Evolutionary conservation across 2,888 invertebrate species (phyloP).

Genomic region (Anoncus sp.): DNA sequence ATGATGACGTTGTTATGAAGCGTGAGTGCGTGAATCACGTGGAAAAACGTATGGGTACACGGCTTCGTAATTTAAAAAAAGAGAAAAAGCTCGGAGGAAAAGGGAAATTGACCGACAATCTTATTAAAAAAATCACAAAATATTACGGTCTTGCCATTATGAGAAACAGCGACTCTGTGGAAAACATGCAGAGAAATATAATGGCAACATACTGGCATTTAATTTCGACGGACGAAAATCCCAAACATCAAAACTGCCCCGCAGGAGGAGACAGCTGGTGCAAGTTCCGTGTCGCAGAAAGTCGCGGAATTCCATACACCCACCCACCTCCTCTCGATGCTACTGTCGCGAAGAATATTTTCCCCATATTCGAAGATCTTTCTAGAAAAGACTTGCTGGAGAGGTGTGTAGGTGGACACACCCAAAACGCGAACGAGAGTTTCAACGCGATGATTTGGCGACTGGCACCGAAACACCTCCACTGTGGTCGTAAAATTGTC

Average conservation of each 20-base stretch:
- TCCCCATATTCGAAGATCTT: neutral
- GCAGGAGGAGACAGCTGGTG: slow-evolving; percentile 66
- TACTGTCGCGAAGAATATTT: too few relatives aligned
- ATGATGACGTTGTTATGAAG: slow-evolving; percentile 45
- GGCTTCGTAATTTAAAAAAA: slow-evolving; percentile 55
- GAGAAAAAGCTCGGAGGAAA: slow-evolving; percentile 66
- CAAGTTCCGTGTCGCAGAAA: slow-evolving; percentile 64
- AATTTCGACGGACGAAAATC: slow-evolving; percentile 65
- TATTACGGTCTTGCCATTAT: slow-evolving; percentile 70
- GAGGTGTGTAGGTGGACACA: neutral
- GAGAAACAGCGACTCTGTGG: slow-evolving; percentile 62
- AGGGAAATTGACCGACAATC: slow-evolving; percentile 61
- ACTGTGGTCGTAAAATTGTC: neutral
- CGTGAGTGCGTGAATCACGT: slow-evolving; percentile 60
- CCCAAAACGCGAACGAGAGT: neutral
- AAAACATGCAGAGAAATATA: slow-evolving; percentile 67
- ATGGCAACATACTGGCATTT: slow-evolving; percentile 67
- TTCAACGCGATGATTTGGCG: slow-evolving; percentile 15
- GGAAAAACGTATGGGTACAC: slow-evolving; percentile 60
- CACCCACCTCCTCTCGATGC: slow-evolving; percentile 11
- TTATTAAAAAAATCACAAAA: slow-evolving; percentile 67
- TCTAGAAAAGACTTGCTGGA: neutral
- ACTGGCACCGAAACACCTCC: slow-evolving; percentile 1
- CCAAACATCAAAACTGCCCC: slow-evolving; percentile 67
- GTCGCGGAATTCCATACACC: too few relatives aligned